These are phyloP conservation scores for Florisuga fusca DNA, from an alignment of 2,797 vertebrate genomes.

Conservation along the genomic window DNA sequence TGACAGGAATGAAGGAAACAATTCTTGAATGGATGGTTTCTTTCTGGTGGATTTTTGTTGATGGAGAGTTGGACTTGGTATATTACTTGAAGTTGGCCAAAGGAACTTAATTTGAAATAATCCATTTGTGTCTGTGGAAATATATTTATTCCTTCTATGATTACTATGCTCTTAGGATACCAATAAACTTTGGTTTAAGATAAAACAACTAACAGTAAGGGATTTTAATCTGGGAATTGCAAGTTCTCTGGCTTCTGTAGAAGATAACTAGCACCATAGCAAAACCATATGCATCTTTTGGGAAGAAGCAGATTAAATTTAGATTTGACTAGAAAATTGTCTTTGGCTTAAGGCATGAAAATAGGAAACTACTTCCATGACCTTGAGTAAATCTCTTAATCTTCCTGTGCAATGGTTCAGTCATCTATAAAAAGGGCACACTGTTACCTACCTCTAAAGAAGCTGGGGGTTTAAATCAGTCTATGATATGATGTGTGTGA, in stretches of 20 bases:
- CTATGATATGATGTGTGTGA: background rate
- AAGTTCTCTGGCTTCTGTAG: background rate
- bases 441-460: background rate
- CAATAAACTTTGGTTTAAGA: background rate
- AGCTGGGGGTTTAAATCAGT: background rate
- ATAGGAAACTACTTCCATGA: background rate
- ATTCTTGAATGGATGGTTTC: no score
- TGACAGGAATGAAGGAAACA: background rate
- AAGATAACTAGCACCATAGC: background rate
- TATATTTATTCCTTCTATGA: background rate
- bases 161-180: background rate
- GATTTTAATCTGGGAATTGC: background rate
- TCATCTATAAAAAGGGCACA: background rate
- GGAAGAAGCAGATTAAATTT: background rate
- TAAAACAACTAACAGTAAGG: background rate
- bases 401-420: background rate
- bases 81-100: background rate
- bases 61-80: background rate
- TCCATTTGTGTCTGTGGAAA: background rate
- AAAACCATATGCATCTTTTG: background rate
- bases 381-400: conserved; percentile 22
- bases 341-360: background rate
- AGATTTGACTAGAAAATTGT: background rate
- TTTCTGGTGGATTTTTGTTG: background rate
- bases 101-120: conserved; percentile 13